Percentiles rank a stretch among this genome's conserved stretches.
Evolutionary conservation across 2,797 vertebrate genomes (phyloP).

Genomic region (Aplochiton taeniatus): DNA sequence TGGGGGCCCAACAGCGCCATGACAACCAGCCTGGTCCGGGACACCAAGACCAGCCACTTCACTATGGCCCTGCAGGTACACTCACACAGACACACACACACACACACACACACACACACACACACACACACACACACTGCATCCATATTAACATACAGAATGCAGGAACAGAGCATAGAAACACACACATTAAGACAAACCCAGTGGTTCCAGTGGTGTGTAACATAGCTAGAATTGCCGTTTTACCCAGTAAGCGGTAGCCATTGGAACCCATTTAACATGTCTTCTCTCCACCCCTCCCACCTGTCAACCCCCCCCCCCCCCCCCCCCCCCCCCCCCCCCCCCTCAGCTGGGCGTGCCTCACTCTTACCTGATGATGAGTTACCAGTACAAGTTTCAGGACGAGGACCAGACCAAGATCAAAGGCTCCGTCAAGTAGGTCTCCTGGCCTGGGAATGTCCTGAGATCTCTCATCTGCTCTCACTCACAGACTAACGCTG

Average conservation of each 20-base stretch:
- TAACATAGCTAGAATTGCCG: not conserved
- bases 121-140: not conserved
- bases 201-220: not conserved
- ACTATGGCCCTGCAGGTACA: slow-evolving; percentile 90
- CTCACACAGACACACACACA: not conserved
- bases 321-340: slow-evolving; percentile 8
- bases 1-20: slow-evolving; percentile 96
- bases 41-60: slow-evolving; percentile 95
- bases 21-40: slow-evolving; percentile 93
- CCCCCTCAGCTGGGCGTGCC: slow-evolving; percentile 88
- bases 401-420: slow-evolving; percentile 96
- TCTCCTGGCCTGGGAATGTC: slow-evolving; percentile 9
- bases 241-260: not conserved
- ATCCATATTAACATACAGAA: not conserved
- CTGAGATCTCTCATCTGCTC: too few species aligned
- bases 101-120: slow-evolving; percentile 1
- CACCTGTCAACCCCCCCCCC: not conserved
- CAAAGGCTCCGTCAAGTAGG: slow-evolving; percentile 96
- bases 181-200: not conserved
- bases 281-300: not conserved
- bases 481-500: too few species aligned
- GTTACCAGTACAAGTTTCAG: slow-evolving; percentile 98
- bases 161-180: too few species aligned
- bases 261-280: not conserved
- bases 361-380: slow-evolving; percentile 95